phyloP scores from a whole-genome alignment of 2,113 vertebrate species.

The Salvator merianae region DNA sequence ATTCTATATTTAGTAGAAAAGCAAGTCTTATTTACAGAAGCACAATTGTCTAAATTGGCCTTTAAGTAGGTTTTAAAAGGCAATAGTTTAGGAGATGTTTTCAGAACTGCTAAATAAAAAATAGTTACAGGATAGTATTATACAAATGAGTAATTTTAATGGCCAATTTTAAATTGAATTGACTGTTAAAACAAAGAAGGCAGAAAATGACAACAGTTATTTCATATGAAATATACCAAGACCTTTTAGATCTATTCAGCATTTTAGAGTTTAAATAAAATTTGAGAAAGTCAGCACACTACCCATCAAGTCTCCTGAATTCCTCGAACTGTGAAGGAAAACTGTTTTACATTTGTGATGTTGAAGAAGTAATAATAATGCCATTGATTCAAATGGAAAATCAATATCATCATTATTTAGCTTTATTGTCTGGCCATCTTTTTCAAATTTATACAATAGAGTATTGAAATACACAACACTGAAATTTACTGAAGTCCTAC shows the following conservation, averaged over 20 bases:
- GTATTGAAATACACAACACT: background rate
- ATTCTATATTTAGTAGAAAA: slow-evolving; percentile 58
- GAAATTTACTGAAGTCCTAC: background rate
- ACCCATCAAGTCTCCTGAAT: slow-evolving; percentile 54
- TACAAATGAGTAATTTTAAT: slow-evolving; percentile 54
- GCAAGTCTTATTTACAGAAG: slow-evolving; percentile 57
- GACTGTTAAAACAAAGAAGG: slow-evolving; percentile 59
- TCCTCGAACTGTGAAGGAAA: slow-evolving; percentile 36
- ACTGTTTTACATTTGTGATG: background rate
- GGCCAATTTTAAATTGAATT: slow-evolving; percentile 56
- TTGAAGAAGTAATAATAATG: background rate
- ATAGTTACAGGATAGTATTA: slow-evolving; percentile 45
- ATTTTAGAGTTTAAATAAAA: slow-evolving; percentile 66
- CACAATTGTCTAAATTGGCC: slow-evolving; percentile 52
- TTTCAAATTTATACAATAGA: slow-evolving; percentile 2
- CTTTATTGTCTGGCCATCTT: background rate
- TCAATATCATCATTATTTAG: slow-evolving; percentile 13
- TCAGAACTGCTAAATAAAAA: slow-evolving; percentile 52
- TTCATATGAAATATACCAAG: slow-evolving; percentile 67
- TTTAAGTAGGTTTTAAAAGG: slow-evolving; percentile 63
- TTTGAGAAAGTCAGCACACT: slow-evolving; percentile 62
- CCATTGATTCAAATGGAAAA: slow-evolving; percentile 25
- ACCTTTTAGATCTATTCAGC: slow-evolving; percentile 66
- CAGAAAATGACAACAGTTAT: slow-evolving; percentile 58
- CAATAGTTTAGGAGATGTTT: slow-evolving; percentile 57